phyloP scores from a whole-genome alignment of 1,140 invertebrate species.

The Drosophila lacteicornis region DNA sequence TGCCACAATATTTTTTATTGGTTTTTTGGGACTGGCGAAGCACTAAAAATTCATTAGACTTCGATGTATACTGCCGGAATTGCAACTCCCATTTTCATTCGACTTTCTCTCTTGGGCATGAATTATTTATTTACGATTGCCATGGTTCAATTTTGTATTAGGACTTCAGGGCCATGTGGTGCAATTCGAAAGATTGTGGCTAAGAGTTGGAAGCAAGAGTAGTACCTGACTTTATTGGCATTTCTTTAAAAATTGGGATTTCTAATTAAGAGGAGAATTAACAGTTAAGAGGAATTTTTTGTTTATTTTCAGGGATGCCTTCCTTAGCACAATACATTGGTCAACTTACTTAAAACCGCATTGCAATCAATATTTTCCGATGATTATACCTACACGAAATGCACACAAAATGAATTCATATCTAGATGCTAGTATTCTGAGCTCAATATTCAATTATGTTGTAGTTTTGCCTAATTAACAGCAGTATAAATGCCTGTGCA shows the following conservation, averaged over 20 bases:
- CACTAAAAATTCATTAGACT: constrained; percentile 33
- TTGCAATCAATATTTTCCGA: no score
- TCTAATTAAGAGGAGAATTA: no score
- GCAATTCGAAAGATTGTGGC: constrained; percentile 8
- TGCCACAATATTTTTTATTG: constrained; percentile 36
- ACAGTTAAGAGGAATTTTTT: no score
- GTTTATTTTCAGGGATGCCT: no score
- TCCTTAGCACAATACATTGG: no score
- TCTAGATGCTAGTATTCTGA: not conserved
- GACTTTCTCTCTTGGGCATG: constrained; percentile 25
- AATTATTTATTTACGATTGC: constrained; percentile 41
- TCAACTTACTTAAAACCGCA: no score
- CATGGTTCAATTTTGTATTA: constrained; percentile 24
- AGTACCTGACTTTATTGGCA: no score
- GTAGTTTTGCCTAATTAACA: constrained; percentile 12
- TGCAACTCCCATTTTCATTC: constrained; percentile 21
- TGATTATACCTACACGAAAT: not conserved
- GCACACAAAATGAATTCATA: not conserved
- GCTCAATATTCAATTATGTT: not conserved
- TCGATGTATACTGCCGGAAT: constrained; percentile 13
- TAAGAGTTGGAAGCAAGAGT: not conserved
- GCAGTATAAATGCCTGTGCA: not conserved
- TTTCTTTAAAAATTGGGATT: no score
- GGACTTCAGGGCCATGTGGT: constrained; percentile 8
- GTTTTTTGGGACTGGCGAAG: constrained; percentile 4